These are phyloP conservation scores for Idaea straminata DNA, from an alignment of 2,888 invertebrate species.

Conservation along the genomic window DNA sequence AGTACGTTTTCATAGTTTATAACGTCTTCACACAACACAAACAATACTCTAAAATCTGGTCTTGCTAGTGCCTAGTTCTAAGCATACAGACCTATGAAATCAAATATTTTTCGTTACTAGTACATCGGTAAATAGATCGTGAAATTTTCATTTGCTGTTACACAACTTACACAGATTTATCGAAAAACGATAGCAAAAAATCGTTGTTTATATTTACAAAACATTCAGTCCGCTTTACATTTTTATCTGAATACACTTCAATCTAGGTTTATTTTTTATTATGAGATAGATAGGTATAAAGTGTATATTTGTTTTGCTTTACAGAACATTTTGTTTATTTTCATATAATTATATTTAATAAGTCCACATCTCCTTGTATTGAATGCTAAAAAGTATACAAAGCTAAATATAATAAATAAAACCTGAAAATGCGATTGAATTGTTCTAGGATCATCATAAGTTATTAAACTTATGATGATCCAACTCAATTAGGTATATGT, in stretches of 20 bases:
- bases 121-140: neutral
- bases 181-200: neutral
- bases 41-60: too few species aligned
- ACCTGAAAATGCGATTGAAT: too few species aligned
- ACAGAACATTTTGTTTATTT: neutral
- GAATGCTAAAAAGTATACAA: too few species aligned
- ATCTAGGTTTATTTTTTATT: neutral
- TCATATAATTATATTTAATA: neutral
- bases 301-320: neutral
- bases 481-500: too few species aligned
- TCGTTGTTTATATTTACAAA: neutral
- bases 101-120: neutral
- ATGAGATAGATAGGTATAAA: neutral
- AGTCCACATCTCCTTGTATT: neutral
- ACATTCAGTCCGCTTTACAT: neutral
- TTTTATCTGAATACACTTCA: neutral
- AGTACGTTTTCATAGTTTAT: neutral
- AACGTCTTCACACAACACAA: too few species aligned
- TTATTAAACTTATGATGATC: too few species aligned
- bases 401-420: too few species aligned
- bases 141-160: neutral
- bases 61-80: too few species aligned
- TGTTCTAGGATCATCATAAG: too few species aligned
- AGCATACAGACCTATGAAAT: neutral
- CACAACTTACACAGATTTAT: neutral